Percentiles rank a stretch among this genome's conserved stretches.
Evolutionary conservation across 1,140 invertebrate species (phyloP).

Genomic region (Drosophila nebulosa): DNA sequence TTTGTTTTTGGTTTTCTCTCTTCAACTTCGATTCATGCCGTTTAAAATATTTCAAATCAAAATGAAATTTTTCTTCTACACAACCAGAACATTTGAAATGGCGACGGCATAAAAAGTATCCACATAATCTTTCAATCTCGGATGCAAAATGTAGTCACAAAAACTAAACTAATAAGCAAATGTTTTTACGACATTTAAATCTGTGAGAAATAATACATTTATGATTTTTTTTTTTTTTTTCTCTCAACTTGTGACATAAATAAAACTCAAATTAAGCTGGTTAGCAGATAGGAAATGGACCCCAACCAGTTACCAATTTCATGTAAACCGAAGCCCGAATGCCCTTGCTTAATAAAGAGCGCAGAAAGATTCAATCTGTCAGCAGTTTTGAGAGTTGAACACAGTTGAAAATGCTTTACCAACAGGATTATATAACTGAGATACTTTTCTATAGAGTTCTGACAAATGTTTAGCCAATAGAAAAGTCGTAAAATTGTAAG

Average conservation of each 20-base stretch:
- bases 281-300: not conserved
- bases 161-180: slow-evolving; percentile 14
- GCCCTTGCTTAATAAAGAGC: not conserved
- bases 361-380: too few relatives aligned
- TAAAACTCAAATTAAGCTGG: slow-evolving; percentile 27
- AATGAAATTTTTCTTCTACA: not conserved
- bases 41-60: not conserved
- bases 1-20: slow-evolving; percentile 15
- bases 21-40: not conserved
- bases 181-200: slow-evolving; percentile 44
- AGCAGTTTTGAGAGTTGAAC: too few relatives aligned
- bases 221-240: slow-evolving; percentile 48
- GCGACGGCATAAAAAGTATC: slow-evolving; percentile 38
- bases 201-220: slow-evolving; percentile 44
- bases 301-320: not conserved
- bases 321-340: not conserved
- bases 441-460: slow-evolving; percentile 5
- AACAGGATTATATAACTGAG: not conserved
- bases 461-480: slow-evolving; percentile 47
- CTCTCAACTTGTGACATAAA: slow-evolving; percentile 42
- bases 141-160: slow-evolving; percentile 28
- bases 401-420: not conserved
- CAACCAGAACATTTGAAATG: slow-evolving; percentile 19
- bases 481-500: slow-evolving; percentile 52
- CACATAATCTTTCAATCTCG: slow-evolving; percentile 6